A percentile compares a stretch with the other conserved stretches of the same genome.
Conservation (phyloP, 2,797 vertebrate genomes). For the Anguilla anguilla region DNA sequence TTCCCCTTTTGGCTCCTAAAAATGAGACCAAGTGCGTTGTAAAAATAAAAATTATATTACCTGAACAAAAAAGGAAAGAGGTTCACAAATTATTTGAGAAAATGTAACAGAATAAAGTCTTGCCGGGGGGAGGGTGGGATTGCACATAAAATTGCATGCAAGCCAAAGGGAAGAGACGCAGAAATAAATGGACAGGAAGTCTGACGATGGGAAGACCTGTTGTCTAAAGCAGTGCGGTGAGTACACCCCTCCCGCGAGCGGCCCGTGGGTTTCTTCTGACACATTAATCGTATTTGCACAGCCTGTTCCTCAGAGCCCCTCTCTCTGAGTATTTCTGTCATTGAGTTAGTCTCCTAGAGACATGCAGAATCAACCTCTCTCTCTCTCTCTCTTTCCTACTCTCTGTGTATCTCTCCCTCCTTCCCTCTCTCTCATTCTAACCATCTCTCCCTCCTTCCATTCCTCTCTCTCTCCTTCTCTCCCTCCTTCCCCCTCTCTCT, state of each 20-base stretch:
- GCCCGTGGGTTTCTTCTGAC: neutral
- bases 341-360: neutral
- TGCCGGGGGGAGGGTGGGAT: neutral
- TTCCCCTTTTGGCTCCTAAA: neutral
- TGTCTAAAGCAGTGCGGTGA: neutral
- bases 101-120: neutral
- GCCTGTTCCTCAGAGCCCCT: neutral
- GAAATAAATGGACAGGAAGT: neutral
- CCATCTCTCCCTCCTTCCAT: no score
- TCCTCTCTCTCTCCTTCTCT: no score
- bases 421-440: no score
- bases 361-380: neutral
- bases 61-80: neutral
- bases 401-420: neutral
- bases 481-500: no score
- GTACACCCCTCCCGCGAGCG: neutral
- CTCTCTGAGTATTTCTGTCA: neutral
- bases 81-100: neutral
- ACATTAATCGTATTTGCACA: neutral
- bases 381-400: neutral
- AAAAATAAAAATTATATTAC: neutral
- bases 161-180: neutral
- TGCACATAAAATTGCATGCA: neutral
- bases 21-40: neutral
- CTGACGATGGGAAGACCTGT: neutral